These are phyloP conservation scores for Drosophila ustulata DNA, from an alignment of 2,888 invertebrate genomes.

Conservation along the genomic window DNA sequence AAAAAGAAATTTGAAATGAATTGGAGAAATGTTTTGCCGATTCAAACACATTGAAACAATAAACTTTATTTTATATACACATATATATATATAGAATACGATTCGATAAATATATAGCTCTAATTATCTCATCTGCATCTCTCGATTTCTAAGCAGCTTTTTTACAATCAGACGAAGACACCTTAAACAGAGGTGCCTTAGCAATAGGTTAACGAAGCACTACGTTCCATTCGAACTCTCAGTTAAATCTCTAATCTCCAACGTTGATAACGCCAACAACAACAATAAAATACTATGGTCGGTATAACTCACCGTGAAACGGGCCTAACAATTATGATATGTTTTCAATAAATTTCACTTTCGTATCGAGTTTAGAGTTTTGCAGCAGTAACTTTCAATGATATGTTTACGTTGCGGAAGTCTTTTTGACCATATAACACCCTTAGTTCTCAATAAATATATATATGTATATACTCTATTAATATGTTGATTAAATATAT, in stretches of 20 bases:
- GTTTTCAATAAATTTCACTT: not conserved
- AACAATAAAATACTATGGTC: slow-evolving; percentile 36
- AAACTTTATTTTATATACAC: slow-evolving; percentile 70
- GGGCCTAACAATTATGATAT: slow-evolving; percentile 48
- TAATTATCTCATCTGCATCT: slow-evolving; percentile 15
- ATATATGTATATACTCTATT: slow-evolving; percentile 28
- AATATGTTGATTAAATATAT: slow-evolving; percentile 40
- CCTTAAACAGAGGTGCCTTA: slow-evolving; percentile 4
- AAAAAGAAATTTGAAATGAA: slow-evolving; percentile 1
- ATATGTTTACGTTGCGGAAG: slow-evolving; percentile 85
- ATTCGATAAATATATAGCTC: slow-evolving; percentile 58
- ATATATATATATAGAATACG: slow-evolving; percentile 37
- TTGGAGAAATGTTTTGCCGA: slow-evolving; percentile 2
- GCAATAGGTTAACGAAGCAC: slow-evolving; percentile 45
- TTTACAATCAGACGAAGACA: slow-evolving; percentile 62
- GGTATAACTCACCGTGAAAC: slow-evolving; percentile 18
- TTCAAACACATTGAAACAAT: slow-evolving; percentile 69
- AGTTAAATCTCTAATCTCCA: not conserved
- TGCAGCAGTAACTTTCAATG: slow-evolving; percentile 77
- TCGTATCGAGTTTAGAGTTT: slow-evolving; percentile 44
- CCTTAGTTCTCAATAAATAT: slow-evolving; percentile 26
- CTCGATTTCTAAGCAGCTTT: slow-evolving; percentile 53
- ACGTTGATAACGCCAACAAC: slow-evolving; percentile 40
- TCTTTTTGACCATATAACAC: slow-evolving; percentile 70
- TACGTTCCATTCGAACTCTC: slow-evolving; percentile 28